Evolutionary conservation across 2,888 invertebrate species (phyloP).

Genomic region (Melanchra persicariae): DNA sequence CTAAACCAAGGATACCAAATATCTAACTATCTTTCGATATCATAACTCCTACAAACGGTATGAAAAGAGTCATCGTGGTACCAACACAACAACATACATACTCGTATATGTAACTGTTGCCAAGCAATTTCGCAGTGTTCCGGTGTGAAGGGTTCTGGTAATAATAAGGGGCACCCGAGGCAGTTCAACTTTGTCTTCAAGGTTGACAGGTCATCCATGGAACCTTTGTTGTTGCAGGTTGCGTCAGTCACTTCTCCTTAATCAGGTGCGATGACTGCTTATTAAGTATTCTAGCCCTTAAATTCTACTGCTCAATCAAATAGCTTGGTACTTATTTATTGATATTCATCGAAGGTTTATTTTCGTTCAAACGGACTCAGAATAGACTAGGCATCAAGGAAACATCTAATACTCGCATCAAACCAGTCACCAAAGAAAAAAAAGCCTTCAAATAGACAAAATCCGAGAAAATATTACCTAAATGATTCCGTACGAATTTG

Average conservation of each 20-base stretch:
- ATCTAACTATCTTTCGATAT: no score
- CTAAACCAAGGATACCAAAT: no score
- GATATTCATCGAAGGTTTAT: no score
- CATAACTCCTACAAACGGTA: no score
- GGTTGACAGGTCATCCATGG: slow-evolving; percentile 10
- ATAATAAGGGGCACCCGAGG: neutral
- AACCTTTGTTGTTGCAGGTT: slow-evolving; percentile 19
- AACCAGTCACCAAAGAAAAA: neutral
- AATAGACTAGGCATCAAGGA: neutral
- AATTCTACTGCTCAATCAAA: neutral
- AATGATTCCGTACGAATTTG: slow-evolving; percentile 3
- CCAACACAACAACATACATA: slow-evolving; percentile 2
- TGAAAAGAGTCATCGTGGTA: no score
- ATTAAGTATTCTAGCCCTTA: neutral
- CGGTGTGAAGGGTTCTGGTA: slow-evolving; percentile 2
- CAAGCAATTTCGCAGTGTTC: neutral
- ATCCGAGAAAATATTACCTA: neutral
- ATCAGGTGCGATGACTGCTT: slow-evolving; percentile 18
- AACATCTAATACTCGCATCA: neutral
- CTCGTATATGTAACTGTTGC: slow-evolving; percentile 14
- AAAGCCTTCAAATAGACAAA: neutral
- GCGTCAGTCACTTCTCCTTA: neutral
- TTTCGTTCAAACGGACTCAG: neutral
- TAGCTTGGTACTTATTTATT: no score
- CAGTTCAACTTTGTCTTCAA: slow-evolving; percentile 5